These are phyloP conservation scores for Nycticorax nycticorax DNA, from an alignment of 2,113 vertebrate species.

Conservation along the genomic window DNA sequence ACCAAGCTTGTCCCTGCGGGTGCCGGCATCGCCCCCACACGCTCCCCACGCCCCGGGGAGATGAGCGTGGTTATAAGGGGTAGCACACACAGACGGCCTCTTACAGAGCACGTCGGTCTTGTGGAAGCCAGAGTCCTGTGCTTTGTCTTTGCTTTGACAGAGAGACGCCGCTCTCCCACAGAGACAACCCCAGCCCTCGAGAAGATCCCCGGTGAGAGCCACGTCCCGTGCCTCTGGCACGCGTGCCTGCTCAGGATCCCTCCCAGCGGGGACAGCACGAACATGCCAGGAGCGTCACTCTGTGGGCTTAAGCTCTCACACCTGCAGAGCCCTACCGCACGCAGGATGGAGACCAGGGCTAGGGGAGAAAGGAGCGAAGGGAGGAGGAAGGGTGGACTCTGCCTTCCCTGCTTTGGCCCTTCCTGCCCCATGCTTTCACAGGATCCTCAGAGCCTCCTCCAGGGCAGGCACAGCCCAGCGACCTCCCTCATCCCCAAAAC, in stretches of 20 bases:
- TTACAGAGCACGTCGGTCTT: no score
- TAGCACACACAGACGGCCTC: background rate
- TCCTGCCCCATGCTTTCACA: rapidly evolving
- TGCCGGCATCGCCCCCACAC: rapidly evolving
- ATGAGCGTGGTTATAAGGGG: rapidly evolving
- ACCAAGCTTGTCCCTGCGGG: rapidly evolving
- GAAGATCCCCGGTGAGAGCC: no score
- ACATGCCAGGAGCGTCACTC: rapidly evolving
- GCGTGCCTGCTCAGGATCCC: rapidly evolving
- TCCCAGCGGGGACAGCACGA: background rate
- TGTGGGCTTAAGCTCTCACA: background rate
- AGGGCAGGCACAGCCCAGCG: background rate
- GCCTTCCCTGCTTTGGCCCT: background rate
- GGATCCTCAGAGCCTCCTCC: background rate
- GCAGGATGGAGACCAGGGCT: background rate
- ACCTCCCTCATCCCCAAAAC: background rate
- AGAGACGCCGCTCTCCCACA: rapidly evolving
- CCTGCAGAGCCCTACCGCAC: background rate
- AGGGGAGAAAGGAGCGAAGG: no score
- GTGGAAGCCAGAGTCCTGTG: no score
- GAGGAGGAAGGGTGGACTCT: background rate
- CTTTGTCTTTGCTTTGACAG: background rate
- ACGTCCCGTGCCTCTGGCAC: rapidly evolving
- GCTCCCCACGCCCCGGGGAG: rapidly evolving
- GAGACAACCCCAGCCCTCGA: background rate